Percentiles rank a stretch among this genome's conserved stretches.
phyloP scores from a whole-genome alignment of 92 coral and sea anemone genomes.

The Porites lobata region DNA sequence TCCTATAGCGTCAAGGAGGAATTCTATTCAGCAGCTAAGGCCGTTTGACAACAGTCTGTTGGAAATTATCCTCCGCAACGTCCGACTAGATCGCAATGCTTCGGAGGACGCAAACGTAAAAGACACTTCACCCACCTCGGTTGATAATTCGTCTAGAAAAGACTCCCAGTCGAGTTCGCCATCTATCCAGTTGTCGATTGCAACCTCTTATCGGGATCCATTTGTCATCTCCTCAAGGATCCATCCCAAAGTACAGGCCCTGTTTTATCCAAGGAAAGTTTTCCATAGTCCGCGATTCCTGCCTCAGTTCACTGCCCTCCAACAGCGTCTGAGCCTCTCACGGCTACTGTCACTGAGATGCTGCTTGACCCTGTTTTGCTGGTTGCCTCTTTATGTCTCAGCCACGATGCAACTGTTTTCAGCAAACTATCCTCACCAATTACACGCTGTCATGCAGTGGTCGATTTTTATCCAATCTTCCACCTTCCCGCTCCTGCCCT shows the following conservation, averaged over 20 bases:
- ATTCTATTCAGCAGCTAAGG: not conserved
- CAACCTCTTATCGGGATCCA: not conserved
- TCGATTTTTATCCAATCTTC: slow-evolving; percentile 24
- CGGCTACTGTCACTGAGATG: slow-evolving; percentile 11
- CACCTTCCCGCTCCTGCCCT: slow-evolving; percentile 6
- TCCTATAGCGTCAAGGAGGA: not conserved
- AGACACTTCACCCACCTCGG: not conserved
- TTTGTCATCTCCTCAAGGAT: slow-evolving; percentile 21
- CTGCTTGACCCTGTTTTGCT: slow-evolving; percentile 18
- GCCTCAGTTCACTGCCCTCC: slow-evolving; percentile 1
- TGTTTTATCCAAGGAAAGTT: not conserved
- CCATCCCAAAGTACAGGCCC: not conserved
- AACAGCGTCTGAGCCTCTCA: slow-evolving; percentile 16
- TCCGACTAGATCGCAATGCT: not conserved
- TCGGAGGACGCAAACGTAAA: not conserved
- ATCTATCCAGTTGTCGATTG: not conserved
- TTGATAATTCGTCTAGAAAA: not conserved
- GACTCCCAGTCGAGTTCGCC: not conserved
- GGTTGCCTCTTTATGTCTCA: slow-evolving; percentile 15
- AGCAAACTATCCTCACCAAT: slow-evolving; percentile 2
- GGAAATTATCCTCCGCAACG: not conserved
- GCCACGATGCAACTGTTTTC: slow-evolving; percentile 1
- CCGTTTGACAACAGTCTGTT: not conserved
- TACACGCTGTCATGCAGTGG: slow-evolving; percentile 4
- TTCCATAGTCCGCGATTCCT: slow-evolving; percentile 10